phyloP scores from a whole-genome alignment of 2,888 invertebrate genomes.

The Sepioteuthis lessoniana region DNA sequence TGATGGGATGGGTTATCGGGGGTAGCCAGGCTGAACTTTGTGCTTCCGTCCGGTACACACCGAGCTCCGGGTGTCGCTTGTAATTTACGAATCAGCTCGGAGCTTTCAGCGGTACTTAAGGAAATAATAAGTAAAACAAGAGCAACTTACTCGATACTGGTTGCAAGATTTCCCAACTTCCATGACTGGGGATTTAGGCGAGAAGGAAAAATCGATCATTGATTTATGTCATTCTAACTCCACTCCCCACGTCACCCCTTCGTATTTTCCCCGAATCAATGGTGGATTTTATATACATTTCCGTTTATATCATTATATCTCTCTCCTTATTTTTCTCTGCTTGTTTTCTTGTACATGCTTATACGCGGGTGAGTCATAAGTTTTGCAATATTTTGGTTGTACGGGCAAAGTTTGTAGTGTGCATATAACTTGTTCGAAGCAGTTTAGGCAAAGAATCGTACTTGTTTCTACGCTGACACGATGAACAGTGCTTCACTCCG shows the following conservation, averaged over 20 bases:
- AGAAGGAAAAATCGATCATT: neutral
- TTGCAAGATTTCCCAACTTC: neutral
- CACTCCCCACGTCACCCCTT: neutral
- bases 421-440: too few species aligned
- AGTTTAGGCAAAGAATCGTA: too few species aligned
- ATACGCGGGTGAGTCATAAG: too few species aligned
- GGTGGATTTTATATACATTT: neutral
- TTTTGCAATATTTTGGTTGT: too few species aligned
- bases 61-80: neutral
- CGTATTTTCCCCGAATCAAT: neutral
- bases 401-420: too few species aligned
- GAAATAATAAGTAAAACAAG: constrained; percentile 33
- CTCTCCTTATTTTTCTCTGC: too few species aligned
- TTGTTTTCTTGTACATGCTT: too few species aligned
- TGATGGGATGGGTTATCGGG: neutral
- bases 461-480: too few species aligned
- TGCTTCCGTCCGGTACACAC: neutral
- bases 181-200: neutral
- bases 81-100: constrained; percentile 20
- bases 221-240: neutral
- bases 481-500: too few species aligned
- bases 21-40: neutral
- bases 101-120: constrained; percentile 1
- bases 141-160: neutral
- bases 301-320: neutral